Evolutionary conservation across 1,140 invertebrate species (phyloP).

Genomic region (Myzus persicae): DNA sequence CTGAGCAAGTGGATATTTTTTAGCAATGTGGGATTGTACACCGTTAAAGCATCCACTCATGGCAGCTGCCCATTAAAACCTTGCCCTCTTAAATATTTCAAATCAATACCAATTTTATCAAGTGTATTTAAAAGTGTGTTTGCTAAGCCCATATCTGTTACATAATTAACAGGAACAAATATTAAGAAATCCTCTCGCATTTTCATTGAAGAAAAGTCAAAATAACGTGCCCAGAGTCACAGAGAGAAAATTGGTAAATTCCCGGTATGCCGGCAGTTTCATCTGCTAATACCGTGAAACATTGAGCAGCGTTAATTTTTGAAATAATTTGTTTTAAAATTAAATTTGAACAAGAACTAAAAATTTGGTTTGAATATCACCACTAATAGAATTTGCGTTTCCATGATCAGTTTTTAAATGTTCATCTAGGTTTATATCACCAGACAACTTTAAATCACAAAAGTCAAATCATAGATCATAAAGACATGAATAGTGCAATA

Average conservation of each 20-base stretch:
- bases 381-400: neutral
- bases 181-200: neutral
- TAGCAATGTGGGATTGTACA: neutral
- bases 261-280: neutral
- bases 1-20: conserved; percentile 8
- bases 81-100: conserved; percentile 22
- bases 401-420: too few relatives aligned
- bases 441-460: too few relatives aligned
- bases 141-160: neutral
- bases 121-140: neutral
- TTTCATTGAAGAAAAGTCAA: neutral
- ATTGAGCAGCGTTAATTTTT: neutral
- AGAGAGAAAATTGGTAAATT: neutral
- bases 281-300: neutral
- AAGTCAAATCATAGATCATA: too few relatives aligned
- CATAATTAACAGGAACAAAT: neutral
- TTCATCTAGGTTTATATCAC: too few relatives aligned
- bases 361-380: neutral
- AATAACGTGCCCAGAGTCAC: neutral
- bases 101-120: conserved; percentile 47
- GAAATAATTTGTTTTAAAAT: neutral
- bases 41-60: neutral
- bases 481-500: too few relatives aligned
- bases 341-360: neutral
- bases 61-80: conserved; percentile 37